Evolutionary conservation across 2,113 vertebrate genomes (phyloP).

Genomic region (Rhombomys opimus): DNA sequence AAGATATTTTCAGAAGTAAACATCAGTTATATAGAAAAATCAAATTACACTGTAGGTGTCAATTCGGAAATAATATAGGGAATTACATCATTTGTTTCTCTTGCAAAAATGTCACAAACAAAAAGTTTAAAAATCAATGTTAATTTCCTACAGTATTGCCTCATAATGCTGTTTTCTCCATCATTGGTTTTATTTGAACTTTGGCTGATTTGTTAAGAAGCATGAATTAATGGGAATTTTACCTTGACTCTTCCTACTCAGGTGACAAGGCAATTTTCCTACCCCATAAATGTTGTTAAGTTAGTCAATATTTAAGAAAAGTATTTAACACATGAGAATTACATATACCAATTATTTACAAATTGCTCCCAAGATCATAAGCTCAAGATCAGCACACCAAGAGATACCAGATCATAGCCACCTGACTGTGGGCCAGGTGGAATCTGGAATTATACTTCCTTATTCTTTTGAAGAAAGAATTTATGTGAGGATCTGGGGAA

Average conservation of each 20-base stretch:
- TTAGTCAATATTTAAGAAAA: background rate
- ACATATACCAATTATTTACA: background rate
- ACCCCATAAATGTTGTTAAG: background rate
- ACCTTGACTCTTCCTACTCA: background rate
- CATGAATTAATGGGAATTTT: conserved; percentile 7
- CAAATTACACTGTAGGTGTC: background rate
- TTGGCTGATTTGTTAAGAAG: background rate
- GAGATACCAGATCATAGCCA: background rate
- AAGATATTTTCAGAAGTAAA: conserved; percentile 39
- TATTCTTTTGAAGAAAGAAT: background rate
- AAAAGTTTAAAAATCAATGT: background rate
- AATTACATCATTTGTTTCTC: background rate
- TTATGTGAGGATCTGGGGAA: background rate
- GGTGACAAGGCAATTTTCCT: background rate
- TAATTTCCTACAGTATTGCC: background rate
- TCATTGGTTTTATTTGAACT: background rate
- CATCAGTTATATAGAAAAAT: background rate
- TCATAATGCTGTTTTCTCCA: background rate
- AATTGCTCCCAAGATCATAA: background rate
- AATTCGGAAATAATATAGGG: background rate
- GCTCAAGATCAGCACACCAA: background rate
- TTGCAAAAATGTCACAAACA: background rate
- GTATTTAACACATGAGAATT: background rate
- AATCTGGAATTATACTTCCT: background rate
- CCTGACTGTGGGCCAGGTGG: background rate